phyloP scores from a whole-genome alignment of 2,797 vertebrate species.

The Acomys russatus region DNA sequence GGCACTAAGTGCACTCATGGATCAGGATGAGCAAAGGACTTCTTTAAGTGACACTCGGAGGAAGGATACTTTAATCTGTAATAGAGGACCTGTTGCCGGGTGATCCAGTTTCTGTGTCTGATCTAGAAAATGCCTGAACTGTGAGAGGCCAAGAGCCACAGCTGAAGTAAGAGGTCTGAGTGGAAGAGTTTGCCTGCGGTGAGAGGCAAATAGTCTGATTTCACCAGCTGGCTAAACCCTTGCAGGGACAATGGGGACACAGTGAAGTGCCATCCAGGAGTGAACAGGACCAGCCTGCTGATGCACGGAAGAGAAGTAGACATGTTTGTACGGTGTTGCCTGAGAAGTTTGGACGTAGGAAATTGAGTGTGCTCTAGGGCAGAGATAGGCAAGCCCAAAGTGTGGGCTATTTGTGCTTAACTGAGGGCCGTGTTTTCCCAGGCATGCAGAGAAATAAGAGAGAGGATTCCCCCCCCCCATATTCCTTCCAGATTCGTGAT shows the following conservation, averaged over 20 bases:
- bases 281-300: background rate
- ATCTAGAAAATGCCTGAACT: background rate
- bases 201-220: background rate
- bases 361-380: background rate
- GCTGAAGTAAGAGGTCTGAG: background rate
- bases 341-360: background rate
- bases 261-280: background rate
- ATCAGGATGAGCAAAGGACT: background rate
- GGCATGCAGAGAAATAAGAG: background rate
- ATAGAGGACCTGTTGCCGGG: background rate
- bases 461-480: background rate
- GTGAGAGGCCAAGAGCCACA: background rate
- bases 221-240: background rate
- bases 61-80: background rate
- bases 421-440: background rate
- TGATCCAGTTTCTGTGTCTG: background rate
- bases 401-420: background rate
- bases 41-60: background rate
- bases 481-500: background rate
- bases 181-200: background rate
- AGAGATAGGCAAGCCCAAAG: accelerated
- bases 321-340: background rate
- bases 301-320: background rate
- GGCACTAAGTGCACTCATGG: background rate
- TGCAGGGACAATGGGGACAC: background rate